Percentiles rank a stretch among this genome's conserved stretches.
Conservation (phyloP, 2,888 invertebrate genomes). For the Andrena minutula region DNA sequence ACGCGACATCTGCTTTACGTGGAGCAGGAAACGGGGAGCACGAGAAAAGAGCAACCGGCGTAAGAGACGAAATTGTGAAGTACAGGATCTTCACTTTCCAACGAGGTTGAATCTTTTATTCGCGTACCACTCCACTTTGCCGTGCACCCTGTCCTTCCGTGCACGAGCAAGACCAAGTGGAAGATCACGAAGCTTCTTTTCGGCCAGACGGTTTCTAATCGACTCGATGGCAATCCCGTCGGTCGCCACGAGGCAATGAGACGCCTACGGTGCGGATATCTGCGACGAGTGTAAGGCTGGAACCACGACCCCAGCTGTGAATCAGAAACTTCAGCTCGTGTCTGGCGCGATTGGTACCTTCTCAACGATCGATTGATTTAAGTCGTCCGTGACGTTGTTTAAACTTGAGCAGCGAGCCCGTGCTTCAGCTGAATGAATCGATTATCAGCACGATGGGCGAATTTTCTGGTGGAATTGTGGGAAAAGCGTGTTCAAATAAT, state of each 20-base stretch:
- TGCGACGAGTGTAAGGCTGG: constrained; percentile 22
- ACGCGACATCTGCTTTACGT: constrained; percentile 44
- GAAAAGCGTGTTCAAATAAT: no score
- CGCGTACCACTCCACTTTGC: constrained; percentile 41
- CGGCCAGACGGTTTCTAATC: constrained; percentile 58
- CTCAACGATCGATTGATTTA: constrained; percentile 1
- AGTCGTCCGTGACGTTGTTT: constrained; percentile 3
- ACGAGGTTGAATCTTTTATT: constrained; percentile 56
- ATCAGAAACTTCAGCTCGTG: neutral
- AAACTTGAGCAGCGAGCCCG: no score
- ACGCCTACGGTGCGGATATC: constrained; percentile 34
- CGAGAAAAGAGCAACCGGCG: neutral
- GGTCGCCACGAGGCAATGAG: constrained; percentile 53
- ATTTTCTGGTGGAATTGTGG: no score
- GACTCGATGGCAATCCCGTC: constrained; percentile 58
- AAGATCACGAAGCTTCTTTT: constrained; percentile 47
- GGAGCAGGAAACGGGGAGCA: neutral
- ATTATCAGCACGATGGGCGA: no score
- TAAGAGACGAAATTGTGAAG: constrained; percentile 23
- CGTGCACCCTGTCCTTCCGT: constrained; percentile 34
- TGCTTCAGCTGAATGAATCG: no score
- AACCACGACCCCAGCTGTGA: neutral
- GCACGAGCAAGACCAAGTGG: constrained; percentile 19
- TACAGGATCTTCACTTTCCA: constrained; percentile 42
- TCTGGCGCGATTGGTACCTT: neutral